A percentile compares a stretch with the other conserved stretches of the same genome.
Conservation (phyloP, 2,797 vertebrate species). For the Ctenochaetus hawaiiensis region DNA sequence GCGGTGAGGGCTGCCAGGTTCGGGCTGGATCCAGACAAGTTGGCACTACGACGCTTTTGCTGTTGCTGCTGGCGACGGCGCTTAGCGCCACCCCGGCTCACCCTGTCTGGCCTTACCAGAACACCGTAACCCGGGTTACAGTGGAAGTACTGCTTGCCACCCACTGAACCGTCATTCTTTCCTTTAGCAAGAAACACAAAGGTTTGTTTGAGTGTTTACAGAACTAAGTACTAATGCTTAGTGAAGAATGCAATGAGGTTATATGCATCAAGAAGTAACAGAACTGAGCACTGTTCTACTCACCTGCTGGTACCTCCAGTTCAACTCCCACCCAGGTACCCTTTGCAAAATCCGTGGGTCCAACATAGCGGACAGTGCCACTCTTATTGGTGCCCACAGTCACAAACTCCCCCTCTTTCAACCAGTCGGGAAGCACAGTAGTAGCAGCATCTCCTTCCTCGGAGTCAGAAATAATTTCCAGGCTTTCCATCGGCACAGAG, state of each 20-base stretch:
- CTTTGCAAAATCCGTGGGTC: conserved; percentile 92
- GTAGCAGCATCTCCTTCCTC: conserved; percentile 80
- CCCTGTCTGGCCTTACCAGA: conserved; percentile 79
- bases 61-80: conserved; percentile 69
- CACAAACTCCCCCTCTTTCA: conserved; percentile 94
- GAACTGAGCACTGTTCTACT: conserved; percentile 5
- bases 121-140: conserved; percentile 95
- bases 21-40: conserved; percentile 83
- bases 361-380: conserved; percentile 90
- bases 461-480: conserved; percentile 86
- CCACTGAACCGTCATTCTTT: conserved; percentile 94
- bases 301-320: conserved; percentile 93
- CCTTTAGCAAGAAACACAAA: conserved; percentile 76
- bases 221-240: neutral
- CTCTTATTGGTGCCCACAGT: conserved; percentile 89
- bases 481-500: conserved; percentile 71
- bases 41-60: conserved; percentile 74
- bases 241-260: neutral
- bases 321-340: conserved; percentile 96
- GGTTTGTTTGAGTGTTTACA: neutral
- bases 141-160: conserved; percentile 93
- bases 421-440: conserved; percentile 87
- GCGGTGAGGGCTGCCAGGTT: conserved; percentile 85
- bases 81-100: conserved; percentile 60
- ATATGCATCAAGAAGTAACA: neutral